Conservation (phyloP, 2,888 invertebrate species). For the Volucella zonaria region DNA sequence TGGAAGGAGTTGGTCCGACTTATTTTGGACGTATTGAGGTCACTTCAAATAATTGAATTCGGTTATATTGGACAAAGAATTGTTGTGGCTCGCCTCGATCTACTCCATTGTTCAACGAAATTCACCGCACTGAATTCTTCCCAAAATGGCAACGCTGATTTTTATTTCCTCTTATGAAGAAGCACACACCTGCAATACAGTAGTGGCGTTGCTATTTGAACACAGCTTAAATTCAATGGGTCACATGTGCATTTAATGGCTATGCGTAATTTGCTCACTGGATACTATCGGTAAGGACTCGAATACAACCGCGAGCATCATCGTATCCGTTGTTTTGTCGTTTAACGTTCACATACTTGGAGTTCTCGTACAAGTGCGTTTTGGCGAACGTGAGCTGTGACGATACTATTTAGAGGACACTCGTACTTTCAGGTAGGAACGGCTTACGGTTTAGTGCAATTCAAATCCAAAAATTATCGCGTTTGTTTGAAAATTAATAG, state of each 20-base stretch:
- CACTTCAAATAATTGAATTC: no score
- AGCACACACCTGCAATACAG: conserved; percentile 30
- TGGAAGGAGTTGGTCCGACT: no score
- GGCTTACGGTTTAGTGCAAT: conserved; percentile 56
- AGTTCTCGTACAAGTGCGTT: conserved; percentile 21
- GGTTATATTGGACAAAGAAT: no score
- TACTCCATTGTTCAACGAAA: no score
- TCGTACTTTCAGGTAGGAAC: conserved; percentile 45
- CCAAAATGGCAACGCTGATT: background rate
- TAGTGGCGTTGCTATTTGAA: conserved; percentile 11
- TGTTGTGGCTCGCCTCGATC: no score
- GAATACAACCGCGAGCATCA: conserved; percentile 37
- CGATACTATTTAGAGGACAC: conserved; percentile 12
- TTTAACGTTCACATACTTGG: conserved; percentile 2
- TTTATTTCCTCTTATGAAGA: conserved; percentile 46
- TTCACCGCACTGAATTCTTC: no score
- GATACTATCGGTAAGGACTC: conserved; percentile 43
- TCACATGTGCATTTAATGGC: conserved; percentile 82
- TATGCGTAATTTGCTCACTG: conserved; percentile 81
- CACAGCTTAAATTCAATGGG: conserved; percentile 74
- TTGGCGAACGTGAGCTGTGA: conserved; percentile 45
- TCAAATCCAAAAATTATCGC: conserved; percentile 62
- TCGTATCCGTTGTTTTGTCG: conserved; percentile 33
- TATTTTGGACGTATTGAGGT: no score
- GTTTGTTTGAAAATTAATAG: conserved; percentile 65